Percentiles rank a stretch among this genome's conserved stretches.
phyloP scores from a whole-genome alignment of 2,113 vertebrate species.

The Todiramphus chloris region DNA sequence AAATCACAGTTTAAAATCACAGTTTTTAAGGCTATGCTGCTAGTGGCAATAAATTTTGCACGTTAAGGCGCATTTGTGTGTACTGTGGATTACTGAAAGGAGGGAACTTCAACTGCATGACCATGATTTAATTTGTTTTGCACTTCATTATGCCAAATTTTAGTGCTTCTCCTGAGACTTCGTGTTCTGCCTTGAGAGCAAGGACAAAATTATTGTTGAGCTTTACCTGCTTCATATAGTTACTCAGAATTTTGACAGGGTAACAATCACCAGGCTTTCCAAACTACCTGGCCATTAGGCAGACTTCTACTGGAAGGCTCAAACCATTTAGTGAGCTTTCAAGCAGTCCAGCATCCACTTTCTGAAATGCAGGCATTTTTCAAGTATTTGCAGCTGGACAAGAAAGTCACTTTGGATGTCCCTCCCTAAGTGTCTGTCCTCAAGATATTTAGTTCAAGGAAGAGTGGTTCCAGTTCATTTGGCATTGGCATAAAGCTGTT shows the following conservation, averaged over 20 bases:
- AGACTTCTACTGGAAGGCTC: background rate
- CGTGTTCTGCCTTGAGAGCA: background rate
- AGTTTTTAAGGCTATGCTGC: background rate
- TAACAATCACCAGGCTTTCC: background rate
- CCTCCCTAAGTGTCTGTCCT: background rate
- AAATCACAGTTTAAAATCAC: background rate
- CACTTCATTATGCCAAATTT: background rate
- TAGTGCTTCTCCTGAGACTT: conserved; percentile 26
- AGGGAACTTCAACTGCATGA: background rate
- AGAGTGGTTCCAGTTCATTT: background rate
- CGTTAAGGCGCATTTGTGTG: conserved; percentile 2
- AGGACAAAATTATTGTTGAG: conserved; percentile 11
- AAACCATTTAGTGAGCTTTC: background rate
- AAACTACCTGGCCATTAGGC: background rate
- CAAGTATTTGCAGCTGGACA: background rate
- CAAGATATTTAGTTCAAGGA: background rate
- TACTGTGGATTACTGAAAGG: background rate
- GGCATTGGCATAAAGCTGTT: background rate
- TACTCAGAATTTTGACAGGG: background rate
- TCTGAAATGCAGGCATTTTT: background rate
- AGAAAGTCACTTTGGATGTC: background rate
- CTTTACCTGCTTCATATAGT: background rate
- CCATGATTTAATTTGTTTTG: conserved; percentile 27
- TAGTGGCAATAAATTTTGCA: conserved; percentile 16
- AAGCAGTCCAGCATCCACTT: background rate